phyloP scores from a whole-genome alignment of 2,113 vertebrate species.

The Lagopus leucura region DNA sequence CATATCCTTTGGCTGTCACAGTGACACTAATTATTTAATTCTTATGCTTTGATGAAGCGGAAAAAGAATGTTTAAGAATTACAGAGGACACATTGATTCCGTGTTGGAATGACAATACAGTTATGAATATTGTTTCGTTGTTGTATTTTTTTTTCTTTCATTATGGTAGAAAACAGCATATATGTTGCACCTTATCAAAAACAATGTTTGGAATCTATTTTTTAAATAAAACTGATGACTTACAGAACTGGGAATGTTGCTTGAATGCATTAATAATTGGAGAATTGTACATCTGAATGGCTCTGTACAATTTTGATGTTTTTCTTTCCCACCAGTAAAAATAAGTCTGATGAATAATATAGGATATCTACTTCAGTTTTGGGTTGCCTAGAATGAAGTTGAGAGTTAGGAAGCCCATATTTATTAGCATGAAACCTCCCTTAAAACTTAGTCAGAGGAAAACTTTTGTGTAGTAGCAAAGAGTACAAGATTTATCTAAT shows the following conservation, averaged over 20 bases:
- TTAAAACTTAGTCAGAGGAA: background rate
- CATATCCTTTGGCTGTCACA: slow-evolving; percentile 6
- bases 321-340: background rate
- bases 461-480: background rate
- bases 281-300: slow-evolving; percentile 5
- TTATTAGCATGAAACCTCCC: background rate
- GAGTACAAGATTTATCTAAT: background rate
- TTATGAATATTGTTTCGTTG: background rate
- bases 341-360: background rate
- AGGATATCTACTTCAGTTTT: background rate
- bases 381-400: background rate
- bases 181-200: slow-evolving; percentile 66
- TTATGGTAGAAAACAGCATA: slow-evolving; percentile 33
- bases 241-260: background rate
- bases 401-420: background rate
- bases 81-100: background rate
- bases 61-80: slow-evolving; percentile 30
- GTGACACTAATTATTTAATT: slow-evolving; percentile 16
- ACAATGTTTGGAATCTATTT: slow-evolving; percentile 69
- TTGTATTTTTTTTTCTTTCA: background rate
- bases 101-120: slow-evolving; percentile 35
- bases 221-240: slow-evolving; percentile 67
- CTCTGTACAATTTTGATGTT: background rate
- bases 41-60: slow-evolving; percentile 1
- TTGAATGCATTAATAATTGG: background rate